Evolutionary conservation across 92 coral and sea anemone species (phyloP).

Genomic region (Anthopleura xanthogrammica): DNA sequence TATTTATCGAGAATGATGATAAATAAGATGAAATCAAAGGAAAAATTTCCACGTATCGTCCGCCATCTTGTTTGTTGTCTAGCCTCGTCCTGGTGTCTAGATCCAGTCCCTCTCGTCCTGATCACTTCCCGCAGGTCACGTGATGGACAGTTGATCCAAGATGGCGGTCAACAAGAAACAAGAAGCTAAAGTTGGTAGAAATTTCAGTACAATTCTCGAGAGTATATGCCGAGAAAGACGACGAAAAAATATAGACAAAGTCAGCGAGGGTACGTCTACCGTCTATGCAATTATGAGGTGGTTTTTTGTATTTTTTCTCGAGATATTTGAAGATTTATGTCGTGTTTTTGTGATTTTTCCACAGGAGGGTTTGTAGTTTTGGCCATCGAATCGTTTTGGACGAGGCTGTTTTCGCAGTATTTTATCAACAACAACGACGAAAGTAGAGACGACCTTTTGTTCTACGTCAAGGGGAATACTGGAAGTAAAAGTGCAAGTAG

Average conservation of each 20-base stretch:
- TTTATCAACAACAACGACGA: slow-evolving; percentile 76
- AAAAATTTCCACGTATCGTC: slow-evolving; percentile 44
- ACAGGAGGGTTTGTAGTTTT: slow-evolving; percentile 84
- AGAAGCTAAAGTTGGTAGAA: slow-evolving; percentile 29
- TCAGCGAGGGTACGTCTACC: slow-evolving; percentile 68
- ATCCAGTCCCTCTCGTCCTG: slow-evolving; percentile 29
- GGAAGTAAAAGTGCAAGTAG: slow-evolving; percentile 54
- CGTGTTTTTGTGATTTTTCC: background rate
- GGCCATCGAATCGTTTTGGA: slow-evolving; percentile 92
- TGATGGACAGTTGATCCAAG: slow-evolving; percentile 36
- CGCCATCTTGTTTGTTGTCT: slow-evolving; percentile 47
- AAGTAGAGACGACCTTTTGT: slow-evolving; percentile 79
- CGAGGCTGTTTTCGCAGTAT: slow-evolving; percentile 83
- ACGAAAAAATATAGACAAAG: slow-evolving; percentile 78
- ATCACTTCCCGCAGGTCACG: slow-evolving; percentile 35
- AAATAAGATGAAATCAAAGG: slow-evolving; percentile 4
- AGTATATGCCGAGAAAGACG: slow-evolving; percentile 86
- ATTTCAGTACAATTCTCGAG: slow-evolving; percentile 72
- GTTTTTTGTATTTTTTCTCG: slow-evolving; percentile 5
- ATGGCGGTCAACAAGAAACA: slow-evolving; percentile 73
- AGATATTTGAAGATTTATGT: slow-evolving; percentile 13
- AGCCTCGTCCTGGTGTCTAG: slow-evolving; percentile 27
- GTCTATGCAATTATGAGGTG: background rate
- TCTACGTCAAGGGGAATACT: slow-evolving; percentile 77
- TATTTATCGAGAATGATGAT: background rate